Base-by-base conservation (phyloP, 1,140 invertebrate species). In the Anastrepha obliqua region DNA sequence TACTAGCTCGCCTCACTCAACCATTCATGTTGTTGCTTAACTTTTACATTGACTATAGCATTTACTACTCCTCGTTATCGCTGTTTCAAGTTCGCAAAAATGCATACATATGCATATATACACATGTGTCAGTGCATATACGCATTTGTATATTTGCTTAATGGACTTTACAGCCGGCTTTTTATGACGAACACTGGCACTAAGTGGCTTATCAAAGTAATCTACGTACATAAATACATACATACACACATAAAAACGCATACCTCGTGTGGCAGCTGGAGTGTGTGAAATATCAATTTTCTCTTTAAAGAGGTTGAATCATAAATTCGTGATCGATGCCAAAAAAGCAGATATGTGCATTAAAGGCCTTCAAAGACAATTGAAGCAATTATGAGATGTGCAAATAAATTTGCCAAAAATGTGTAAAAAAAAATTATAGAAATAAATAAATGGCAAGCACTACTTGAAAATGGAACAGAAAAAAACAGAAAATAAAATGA, bases 141-240 rank as follows among this genome's bases (percentile, higher is more conserved):
- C 2, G 1, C 15, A 13, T 17, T 3, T n/a, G 13, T 20, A 86
- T 20, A 86, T 86, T 29, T 62, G 85, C 42, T 62, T 59, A 42
- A 62, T 86, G 74, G 51, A 55, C 74, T 81, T 81, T 55, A 81
- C 74, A 81, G 47, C 74, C 74, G 74, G 74, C 74, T 81, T 81
- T 51, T 20, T 55, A 51, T 55, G 74, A 44, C 74, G 74, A 47
- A 55, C 47, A 58, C 44, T 81, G 17, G 47, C 3, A 20, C 29
- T 29, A 29, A 29, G 29, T 29, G 55, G 74, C 74, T 81, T 81
- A 81, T 55, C 74, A 81, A 81, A 74, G 15, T 39, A n/a, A 13
- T 47, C 17, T 13, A 74, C 1, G 64, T 9, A 11, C 11, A n/a
- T 62, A 44, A 44, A 5, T 29, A 29, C 29, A 29, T 29, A 29